A percentile compares a stretch with the other conserved stretches of the same genome.
phyloP scores from a whole-genome alignment of 1,140 invertebrate species.

The Bilobella aurantiaca region DNA sequence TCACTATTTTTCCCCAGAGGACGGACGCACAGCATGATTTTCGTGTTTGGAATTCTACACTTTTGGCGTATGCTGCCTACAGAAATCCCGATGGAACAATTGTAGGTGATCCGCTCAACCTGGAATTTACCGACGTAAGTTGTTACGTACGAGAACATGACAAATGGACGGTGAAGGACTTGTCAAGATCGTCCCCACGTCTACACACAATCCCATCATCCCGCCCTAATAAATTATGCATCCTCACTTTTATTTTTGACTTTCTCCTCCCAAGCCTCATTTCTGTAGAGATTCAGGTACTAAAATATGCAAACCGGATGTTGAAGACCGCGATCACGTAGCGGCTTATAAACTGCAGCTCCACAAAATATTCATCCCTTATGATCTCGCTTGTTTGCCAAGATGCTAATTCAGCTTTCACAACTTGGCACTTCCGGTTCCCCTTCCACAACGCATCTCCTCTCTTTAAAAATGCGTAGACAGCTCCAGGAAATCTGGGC shows the following conservation, averaged over 20 bases:
- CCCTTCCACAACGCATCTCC: too few relatives aligned
- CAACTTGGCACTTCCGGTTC: too few relatives aligned
- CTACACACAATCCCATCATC: neutral
- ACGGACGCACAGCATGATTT: constrained; percentile 38
- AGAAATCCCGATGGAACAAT: constrained; percentile 37
- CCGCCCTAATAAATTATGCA: neutral
- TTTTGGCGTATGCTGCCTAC: constrained; percentile 39
- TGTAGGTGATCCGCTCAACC: constrained; percentile 38
- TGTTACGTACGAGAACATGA: neutral
- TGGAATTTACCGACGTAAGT: constrained; percentile 49
- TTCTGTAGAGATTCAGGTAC: too few relatives aligned
- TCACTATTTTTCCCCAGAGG: constrained; percentile 44
- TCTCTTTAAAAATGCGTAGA: too few relatives aligned
- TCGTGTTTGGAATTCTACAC: constrained; percentile 39
- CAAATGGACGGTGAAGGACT: neutral
- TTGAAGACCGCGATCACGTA: too few relatives aligned
- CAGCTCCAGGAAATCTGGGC: too few relatives aligned
- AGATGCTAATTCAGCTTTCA: too few relatives aligned
- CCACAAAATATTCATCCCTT: too few relatives aligned
- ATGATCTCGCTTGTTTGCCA: too few relatives aligned
- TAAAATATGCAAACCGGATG: too few relatives aligned
- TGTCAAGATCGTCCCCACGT: neutral
- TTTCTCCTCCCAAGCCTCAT: too few relatives aligned
- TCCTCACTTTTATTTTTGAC: neutral
- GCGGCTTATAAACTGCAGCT: too few relatives aligned